A percentile compares a stretch with the other conserved stretches of the same genome.
phyloP scores from a whole-genome alignment of 2,888 invertebrate species.

The Oxytorus armatus region DNA sequence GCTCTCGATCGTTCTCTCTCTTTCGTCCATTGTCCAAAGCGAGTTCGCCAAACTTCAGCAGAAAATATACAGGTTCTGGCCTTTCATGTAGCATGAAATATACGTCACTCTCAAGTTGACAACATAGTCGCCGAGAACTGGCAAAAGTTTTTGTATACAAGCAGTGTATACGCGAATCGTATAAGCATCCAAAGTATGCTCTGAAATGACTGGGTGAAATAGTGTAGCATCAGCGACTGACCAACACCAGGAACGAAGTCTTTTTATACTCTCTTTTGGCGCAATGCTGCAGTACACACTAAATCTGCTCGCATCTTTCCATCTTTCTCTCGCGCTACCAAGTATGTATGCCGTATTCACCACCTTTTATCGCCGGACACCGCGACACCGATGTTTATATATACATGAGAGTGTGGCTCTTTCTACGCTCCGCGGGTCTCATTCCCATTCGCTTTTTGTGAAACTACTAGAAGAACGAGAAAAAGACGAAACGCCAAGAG shows the following conservation, averaged over 20 bases:
- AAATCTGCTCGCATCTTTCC: conserved; percentile 25
- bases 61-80: conserved; percentile 36
- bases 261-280: conserved; percentile 28
- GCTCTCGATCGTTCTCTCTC: conserved; percentile 34
- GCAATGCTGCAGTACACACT: conserved; percentile 42
- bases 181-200: conserved; percentile 33
- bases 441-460: conserved; percentile 27
- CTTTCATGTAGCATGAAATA: conserved; percentile 23
- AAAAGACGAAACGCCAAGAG: conserved; percentile 18
- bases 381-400: conserved; percentile 11
- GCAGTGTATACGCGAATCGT: conserved; percentile 1
- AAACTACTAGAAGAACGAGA: conserved; percentile 24
- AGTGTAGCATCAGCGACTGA: conserved; percentile 26
- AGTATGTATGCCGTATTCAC: conserved; percentile 14
- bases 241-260: conserved; percentile 28
- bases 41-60: conserved; percentile 17
- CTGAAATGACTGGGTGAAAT: conserved; percentile 34
- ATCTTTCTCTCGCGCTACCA: conserved; percentile 35
- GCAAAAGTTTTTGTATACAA: conserved; percentile 30
- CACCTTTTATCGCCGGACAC: conserved; percentile 23
- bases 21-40: too few relatives aligned
- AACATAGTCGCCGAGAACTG: conserved; percentile 9
- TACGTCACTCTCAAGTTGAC: conserved; percentile 25
- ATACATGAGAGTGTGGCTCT: conserved; percentile 14
- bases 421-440: conserved; percentile 8